Conservation (phyloP, 2,113 vertebrate genomes). For the Poeciliopsis turrubarensis region DNA sequence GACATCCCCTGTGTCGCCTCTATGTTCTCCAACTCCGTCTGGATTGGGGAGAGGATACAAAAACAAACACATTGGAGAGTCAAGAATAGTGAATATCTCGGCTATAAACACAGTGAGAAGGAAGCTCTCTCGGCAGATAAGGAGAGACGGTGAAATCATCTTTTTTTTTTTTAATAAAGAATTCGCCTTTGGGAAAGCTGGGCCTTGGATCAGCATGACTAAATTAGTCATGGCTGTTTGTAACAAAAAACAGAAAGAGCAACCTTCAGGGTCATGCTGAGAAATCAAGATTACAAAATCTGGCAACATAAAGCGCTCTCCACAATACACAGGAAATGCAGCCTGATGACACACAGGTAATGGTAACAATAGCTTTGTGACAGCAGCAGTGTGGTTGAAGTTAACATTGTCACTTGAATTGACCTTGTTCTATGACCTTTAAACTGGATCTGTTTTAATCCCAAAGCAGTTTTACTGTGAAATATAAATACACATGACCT, state of each 20-base stretch:
- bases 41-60: constrained; percentile 22
- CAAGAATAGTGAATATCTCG: constrained; percentile 15
- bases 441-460: constrained; percentile 11
- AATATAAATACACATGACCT: not conserved
- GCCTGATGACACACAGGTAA: constrained; percentile 64
- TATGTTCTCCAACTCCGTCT: constrained; percentile 98
- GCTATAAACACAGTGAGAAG: not conserved
- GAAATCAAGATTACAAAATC: constrained; percentile 45
- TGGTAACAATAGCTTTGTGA: constrained; percentile 51
- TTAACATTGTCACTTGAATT: constrained; percentile 1
- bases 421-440: not conserved
- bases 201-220: not conserved
- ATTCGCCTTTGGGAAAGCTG: constrained; percentile 5
- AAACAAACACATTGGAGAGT: constrained; percentile 34
- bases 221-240: constrained; percentile 23
- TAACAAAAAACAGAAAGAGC: constrained; percentile 29
- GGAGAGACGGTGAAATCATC: constrained; percentile 1
- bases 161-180: constrained; percentile 10
- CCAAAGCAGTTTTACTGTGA: constrained; percentile 14
- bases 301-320: constrained; percentile 57
- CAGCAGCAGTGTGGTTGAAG: constrained; percentile 32
- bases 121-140: constrained; percentile 2
- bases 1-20: constrained; percentile 99
- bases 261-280: constrained; percentile 58
- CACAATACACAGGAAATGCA: constrained; percentile 52